Conservation (phyloP, 2,888 invertebrate genomes). For the Lepidocyrtinus sp. region DNA sequence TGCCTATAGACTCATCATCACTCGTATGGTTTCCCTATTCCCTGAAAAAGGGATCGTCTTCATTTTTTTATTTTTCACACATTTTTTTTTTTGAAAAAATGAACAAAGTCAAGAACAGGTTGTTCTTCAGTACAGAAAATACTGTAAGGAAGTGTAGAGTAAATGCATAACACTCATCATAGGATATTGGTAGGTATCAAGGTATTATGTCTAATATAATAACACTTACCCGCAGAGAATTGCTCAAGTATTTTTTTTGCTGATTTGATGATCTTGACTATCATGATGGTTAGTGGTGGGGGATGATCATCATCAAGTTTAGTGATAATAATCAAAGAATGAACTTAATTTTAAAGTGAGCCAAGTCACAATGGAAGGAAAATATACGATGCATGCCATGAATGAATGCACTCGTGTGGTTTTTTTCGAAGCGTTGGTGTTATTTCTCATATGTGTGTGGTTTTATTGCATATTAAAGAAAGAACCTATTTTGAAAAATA, state of each 20-base stretch:
- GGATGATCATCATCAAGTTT: slow-evolving; percentile 27
- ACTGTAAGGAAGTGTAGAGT: slow-evolving; percentile 26
- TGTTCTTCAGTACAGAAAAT: slow-evolving; percentile 23
- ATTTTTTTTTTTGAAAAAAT: slow-evolving; percentile 36
- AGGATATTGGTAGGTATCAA: slow-evolving; percentile 8
- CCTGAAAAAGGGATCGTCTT: slow-evolving; percentile 38
- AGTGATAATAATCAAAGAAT: slow-evolving; percentile 50
- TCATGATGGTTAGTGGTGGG: too few species aligned
- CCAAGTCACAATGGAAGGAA: background rate
- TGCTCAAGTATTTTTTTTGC: slow-evolving; percentile 28
- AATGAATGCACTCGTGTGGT: slow-evolving; percentile 52
- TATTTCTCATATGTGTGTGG: slow-evolving; percentile 40
- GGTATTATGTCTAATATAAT: background rate
- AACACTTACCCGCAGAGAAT: slow-evolving; percentile 40
- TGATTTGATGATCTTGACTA: too few species aligned
- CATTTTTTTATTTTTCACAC: slow-evolving; percentile 51
- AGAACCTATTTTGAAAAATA: background rate
- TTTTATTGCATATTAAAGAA: slow-evolving; percentile 46
- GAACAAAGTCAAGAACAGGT: slow-evolving; percentile 54
- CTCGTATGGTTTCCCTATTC: too few species aligned
- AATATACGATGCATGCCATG: slow-evolving; percentile 29
- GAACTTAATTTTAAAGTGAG: background rate
- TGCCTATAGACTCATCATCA: background rate
- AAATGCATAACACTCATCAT: slow-evolving; percentile 20
- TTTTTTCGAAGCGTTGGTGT: slow-evolving; percentile 31